These are phyloP conservation scores for Bubo blakistoni DNA, from an alignment of 2,113 vertebrate species.

Conservation along the genomic window DNA sequence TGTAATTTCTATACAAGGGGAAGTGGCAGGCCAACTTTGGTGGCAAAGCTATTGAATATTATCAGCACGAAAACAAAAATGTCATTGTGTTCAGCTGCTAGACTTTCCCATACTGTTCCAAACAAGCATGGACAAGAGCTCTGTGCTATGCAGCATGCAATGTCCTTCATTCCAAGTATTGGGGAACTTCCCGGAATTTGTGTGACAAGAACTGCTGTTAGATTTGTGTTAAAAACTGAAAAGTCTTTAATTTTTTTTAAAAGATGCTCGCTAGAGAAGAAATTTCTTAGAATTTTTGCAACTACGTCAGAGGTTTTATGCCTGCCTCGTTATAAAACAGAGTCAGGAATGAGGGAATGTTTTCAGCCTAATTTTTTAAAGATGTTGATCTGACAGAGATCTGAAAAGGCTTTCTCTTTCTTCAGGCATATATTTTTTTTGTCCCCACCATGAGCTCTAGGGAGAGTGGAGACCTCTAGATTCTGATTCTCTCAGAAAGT, in stretches of 20 bases:
- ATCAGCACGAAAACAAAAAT: constrained; percentile 64
- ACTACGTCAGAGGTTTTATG: neutral
- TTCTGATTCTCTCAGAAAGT: neutral
- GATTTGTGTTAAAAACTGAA: neutral
- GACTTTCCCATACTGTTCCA: constrained; percentile 29
- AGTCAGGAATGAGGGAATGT: neutral
- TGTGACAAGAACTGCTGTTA: neutral
- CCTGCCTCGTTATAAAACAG: neutral
- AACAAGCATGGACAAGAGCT: constrained; percentile 65
- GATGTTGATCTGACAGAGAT: neutral
- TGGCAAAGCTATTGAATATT: constrained; percentile 66
- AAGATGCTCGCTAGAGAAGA: neutral
- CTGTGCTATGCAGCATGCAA: constrained; percentile 39
- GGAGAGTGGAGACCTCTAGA: neutral
- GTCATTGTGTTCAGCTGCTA: constrained; percentile 59
- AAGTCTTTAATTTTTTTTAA: neutral
- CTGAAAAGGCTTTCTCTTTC: neutral
- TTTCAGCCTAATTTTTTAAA: constrained; percentile 20
- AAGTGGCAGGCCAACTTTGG: constrained; percentile 50
- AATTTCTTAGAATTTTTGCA: neutral
- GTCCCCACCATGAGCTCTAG: neutral
- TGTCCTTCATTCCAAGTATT: constrained; percentile 52
- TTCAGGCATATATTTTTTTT: neutral
- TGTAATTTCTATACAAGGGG: constrained; percentile 40
- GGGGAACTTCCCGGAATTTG: constrained; percentile 55